These are phyloP conservation scores for Plectrocnemia conspersa DNA, from an alignment of 1,140 invertebrate species.

Conservation along the genomic window DNA sequence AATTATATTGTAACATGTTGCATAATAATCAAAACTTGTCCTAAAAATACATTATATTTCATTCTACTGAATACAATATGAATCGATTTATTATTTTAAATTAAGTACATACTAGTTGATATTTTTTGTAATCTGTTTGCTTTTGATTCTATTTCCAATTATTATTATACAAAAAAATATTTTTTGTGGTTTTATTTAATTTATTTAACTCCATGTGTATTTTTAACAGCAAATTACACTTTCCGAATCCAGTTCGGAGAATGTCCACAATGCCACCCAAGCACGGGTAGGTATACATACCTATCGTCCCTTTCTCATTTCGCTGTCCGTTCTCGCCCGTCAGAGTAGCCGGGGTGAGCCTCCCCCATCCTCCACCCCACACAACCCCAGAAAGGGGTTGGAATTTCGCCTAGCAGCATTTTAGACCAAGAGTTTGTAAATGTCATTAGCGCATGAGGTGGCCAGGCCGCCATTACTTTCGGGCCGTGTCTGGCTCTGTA, in stretches of 20 bases:
- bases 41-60: no score
- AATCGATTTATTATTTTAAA: no score
- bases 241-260: slow-evolving; percentile 4
- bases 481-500: slow-evolving; percentile 25
- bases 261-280: slow-evolving; percentile 8
- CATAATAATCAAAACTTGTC: no score
- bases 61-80: no score
- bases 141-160: no score
- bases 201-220: background rate
- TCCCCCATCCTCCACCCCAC: slow-evolving; percentile 4
- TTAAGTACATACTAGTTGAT: no score
- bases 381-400: slow-evolving; percentile 15
- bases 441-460: slow-evolving; percentile 35
- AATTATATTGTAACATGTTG: no score
- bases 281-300: no score
- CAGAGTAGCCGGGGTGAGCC: slow-evolving; percentile 5
- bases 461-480: slow-evolving; percentile 33
- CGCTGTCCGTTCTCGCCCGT: slow-evolving; percentile 18
- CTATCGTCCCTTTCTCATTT: slow-evolving; percentile 16
- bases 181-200: no score
- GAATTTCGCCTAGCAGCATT: slow-evolving; percentile 30
- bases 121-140: no score
- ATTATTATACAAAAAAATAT: no score
- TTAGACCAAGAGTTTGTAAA: slow-evolving; percentile 34
- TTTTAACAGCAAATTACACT: background rate